Evolutionary conservation across 2,797 vertebrate genomes (phyloP).

Genomic region (Manis javanica): DNA sequence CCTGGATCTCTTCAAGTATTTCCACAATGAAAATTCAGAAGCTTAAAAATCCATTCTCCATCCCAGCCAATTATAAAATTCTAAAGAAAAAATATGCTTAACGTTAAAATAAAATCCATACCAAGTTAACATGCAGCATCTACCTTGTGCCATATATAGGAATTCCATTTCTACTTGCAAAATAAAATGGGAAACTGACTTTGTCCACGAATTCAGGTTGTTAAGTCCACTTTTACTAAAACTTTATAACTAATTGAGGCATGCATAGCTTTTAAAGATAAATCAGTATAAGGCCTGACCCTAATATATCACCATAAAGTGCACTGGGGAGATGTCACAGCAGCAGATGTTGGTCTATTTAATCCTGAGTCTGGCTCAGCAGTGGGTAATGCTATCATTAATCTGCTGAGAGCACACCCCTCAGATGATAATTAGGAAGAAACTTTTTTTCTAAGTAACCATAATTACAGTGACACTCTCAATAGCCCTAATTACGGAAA

Average conservation of each 20-base stretch:
- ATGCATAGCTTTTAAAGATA: slow-evolving; percentile 56
- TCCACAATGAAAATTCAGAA: slow-evolving; percentile 45
- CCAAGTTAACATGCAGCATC: slow-evolving; percentile 25
- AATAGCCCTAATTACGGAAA: slow-evolving; percentile 76
- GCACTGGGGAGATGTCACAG: slow-evolving; percentile 7
- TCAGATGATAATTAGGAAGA: slow-evolving; percentile 69
- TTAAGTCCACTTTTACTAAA: slow-evolving; percentile 8
- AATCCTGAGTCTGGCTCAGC: slow-evolving; percentile 51
- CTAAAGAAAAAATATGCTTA: background rate
- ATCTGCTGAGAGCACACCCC: slow-evolving; percentile 48
- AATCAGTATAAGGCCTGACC: slow-evolving; percentile 27
- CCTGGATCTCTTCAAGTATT: slow-evolving; percentile 32
- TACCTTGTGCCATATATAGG: background rate
- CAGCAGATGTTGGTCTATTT: slow-evolving; percentile 69
- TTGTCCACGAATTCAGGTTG: background rate
- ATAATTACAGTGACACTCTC: slow-evolving; percentile 72
- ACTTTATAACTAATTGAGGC: slow-evolving; percentile 44
- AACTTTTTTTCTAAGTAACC: slow-evolving; percentile 64
- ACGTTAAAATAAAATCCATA: slow-evolving; percentile 47
- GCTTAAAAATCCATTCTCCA: slow-evolving; percentile 11
- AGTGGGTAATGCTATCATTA: slow-evolving; percentile 60
- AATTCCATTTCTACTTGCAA: slow-evolving; percentile 47
- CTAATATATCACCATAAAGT: slow-evolving; percentile 44
- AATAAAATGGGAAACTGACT: background rate
- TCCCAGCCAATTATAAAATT: background rate